Percentiles rank a stretch among this genome's conserved stretches.
These are phyloP conservation scores for Ramphastos sulfuratus DNA, from an alignment of 2,113 vertebrate species.

Conservation along the genomic window DNA sequence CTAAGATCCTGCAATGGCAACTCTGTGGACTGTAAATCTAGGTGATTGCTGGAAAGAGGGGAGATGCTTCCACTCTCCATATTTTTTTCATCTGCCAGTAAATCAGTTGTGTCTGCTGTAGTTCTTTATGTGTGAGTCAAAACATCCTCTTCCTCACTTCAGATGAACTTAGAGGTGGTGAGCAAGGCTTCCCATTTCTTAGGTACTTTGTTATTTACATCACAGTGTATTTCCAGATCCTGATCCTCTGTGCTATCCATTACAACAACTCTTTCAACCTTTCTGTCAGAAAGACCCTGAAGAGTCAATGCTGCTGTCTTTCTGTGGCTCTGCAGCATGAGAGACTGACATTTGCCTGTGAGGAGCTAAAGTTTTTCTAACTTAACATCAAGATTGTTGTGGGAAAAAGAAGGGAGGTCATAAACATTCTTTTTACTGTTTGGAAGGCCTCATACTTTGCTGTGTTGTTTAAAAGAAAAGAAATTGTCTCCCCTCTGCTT, in stretches of 20 bases:
- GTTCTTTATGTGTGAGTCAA: fast-evolving
- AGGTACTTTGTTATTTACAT: neutral
- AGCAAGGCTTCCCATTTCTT: neutral
- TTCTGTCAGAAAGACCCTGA: neutral
- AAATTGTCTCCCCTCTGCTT: slow-evolving; percentile 67
- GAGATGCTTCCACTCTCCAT: neutral
- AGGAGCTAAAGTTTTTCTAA: neutral
- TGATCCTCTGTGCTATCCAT: neutral
- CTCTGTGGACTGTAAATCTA: neutral
- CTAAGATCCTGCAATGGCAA: neutral
- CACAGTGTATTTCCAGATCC: neutral
- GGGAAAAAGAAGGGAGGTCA: slow-evolving; percentile 4
- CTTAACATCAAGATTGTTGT: neutral
- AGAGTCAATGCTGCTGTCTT: neutral
- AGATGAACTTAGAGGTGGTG: neutral
- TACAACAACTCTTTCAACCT: neutral
- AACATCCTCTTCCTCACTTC: neutral
- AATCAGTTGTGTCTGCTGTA: neutral
- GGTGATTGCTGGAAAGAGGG: neutral
- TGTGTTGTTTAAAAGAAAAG: slow-evolving; percentile 66
- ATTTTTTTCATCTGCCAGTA: neutral
- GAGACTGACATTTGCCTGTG: neutral
- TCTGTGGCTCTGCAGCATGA: neutral
- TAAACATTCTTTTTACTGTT: slow-evolving; percentile 56
- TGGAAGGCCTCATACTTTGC: slow-evolving; percentile 34